Conservation (phyloP, 1,140 invertebrate genomes). For the Cydia splendana region DNA sequence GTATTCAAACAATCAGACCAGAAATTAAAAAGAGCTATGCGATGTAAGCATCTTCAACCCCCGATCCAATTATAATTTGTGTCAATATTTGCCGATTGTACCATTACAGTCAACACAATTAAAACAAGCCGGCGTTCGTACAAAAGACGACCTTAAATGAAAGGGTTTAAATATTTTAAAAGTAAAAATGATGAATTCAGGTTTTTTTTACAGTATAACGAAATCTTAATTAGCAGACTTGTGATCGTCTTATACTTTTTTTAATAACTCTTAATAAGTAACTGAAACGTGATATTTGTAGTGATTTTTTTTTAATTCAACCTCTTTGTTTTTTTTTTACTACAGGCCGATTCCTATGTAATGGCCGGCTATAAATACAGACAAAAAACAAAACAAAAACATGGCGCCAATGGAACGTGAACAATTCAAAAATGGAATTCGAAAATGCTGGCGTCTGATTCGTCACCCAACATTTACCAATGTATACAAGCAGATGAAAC, state of each 20-base stretch:
- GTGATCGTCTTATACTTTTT: neutral
- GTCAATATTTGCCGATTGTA: constrained; percentile 56
- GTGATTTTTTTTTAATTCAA: neutral
- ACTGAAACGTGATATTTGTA: neutral
- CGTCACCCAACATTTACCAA: constrained; percentile 52
- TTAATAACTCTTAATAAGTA: neutral
- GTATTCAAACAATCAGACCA: neutral
- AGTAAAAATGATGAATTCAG: neutral
- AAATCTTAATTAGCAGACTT: constrained; percentile 3
- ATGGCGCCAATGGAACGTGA: constrained; percentile 59
- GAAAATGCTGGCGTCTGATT: constrained; percentile 52
- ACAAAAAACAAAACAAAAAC: constrained; percentile 49
- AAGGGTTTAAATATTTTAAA: constrained; percentile 33
- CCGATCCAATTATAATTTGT: constrained; percentile 60
- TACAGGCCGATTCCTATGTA: neutral
- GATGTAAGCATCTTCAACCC: constrained; percentile 42
- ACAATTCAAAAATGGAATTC: constrained; percentile 60
- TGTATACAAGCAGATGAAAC: neutral
- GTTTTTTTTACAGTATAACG: neutral
- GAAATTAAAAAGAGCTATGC: constrained; percentile 44
- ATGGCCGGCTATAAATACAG: constrained; percentile 8
- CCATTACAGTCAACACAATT: constrained; percentile 28
- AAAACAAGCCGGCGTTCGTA: neutral
- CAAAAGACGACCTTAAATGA: constrained; percentile 32
- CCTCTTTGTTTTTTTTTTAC: neutral